Percentiles rank a stretch among this genome's conserved stretches.
Evolutionary conservation across 2,113 vertebrate species (phyloP).

Genomic region (Papio anubis): DNA sequence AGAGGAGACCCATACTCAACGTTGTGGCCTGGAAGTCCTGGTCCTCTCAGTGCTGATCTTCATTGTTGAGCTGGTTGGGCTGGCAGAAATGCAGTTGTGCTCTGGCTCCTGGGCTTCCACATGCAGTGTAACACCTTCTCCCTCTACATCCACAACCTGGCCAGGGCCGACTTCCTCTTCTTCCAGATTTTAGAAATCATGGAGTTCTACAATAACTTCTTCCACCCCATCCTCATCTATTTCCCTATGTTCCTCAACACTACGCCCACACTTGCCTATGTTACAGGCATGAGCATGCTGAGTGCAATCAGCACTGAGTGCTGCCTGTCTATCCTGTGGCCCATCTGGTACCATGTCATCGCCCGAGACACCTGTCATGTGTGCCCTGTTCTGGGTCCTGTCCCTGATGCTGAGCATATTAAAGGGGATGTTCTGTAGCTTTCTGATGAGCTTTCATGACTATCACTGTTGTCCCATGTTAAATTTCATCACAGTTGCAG

Average conservation of each 20-base stretch:
- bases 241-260: background rate
- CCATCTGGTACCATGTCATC: background rate
- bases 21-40: background rate
- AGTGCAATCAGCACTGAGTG: background rate
- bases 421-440: background rate
- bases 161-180: background rate
- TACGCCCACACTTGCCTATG: too few species aligned
- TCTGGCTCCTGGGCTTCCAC: background rate
- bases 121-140: background rate
- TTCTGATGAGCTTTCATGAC: background rate
- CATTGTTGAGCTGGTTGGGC: background rate
- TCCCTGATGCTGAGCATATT: background rate
- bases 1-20: too few species aligned
- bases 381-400: background rate
- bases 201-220: too few species aligned
- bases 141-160: background rate
- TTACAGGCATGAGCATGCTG: background rate
- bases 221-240: background rate
- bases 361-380: background rate
- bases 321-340: background rate
- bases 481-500: background rate
- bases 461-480: too few species aligned
- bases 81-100: accelerated
- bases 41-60: accelerated
- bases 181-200: background rate